phyloP scores from a whole-genome alignment of 2,797 vertebrate species.

The Melanotaenia trifasciata region DNA sequence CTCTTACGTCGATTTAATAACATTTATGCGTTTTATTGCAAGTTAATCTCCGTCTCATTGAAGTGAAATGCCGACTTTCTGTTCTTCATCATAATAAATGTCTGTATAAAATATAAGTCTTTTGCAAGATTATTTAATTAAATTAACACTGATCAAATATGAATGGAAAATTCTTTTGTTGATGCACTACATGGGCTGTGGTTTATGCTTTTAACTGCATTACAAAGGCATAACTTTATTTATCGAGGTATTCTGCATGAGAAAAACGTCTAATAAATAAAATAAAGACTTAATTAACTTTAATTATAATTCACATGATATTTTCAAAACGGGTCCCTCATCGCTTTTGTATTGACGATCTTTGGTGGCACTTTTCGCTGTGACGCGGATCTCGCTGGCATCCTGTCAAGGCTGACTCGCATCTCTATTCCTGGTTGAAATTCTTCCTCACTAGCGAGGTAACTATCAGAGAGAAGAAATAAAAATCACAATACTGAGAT shows the following conservation, averaged over 20 bases:
- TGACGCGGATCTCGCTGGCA: conserved; percentile 49
- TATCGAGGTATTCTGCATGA: not conserved
- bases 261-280: not conserved
- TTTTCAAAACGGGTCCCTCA: not conserved
- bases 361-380: conserved; percentile 9
- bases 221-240: not conserved
- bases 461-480: not conserved
- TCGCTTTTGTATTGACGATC: not conserved
- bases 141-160: not conserved
- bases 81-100: not conserved
- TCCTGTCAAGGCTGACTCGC: conserved; percentile 32
- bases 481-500: too few relatives aligned
- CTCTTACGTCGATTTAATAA: conserved; percentile 6
- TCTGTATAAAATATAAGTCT: not conserved
- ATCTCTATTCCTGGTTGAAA: conserved; percentile 13
- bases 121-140: not conserved
- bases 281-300: not conserved
- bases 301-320: not conserved
- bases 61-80: not conserved
- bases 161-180: not conserved
- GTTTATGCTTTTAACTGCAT: not conserved
- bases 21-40: not conserved
- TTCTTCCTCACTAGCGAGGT: conserved; percentile 21
- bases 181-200: not conserved
- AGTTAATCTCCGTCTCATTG: not conserved